Percentiles rank a stretch among this genome's conserved stretches.
These are phyloP conservation scores for Sarcophaga variegata DNA, from an alignment of 2,888 invertebrate species.

Conservation along the genomic window DNA sequence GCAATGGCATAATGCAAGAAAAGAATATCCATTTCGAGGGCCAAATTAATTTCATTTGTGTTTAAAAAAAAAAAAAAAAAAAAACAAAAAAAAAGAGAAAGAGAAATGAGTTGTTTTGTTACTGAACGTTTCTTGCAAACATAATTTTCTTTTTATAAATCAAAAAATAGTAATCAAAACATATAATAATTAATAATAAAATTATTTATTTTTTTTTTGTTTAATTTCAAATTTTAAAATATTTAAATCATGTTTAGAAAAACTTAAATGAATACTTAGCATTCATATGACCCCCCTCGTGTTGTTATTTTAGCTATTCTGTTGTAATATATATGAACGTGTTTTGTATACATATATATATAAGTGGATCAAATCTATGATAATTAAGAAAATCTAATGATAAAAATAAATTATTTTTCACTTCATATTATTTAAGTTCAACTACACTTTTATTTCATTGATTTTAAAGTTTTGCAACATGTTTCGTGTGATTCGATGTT, in stretches of 20 bases:
- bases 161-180: too few species aligned
- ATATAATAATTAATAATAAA: too few species aligned
- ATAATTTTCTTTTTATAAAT: too few species aligned
- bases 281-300: not conserved
- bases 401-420: constrained; percentile 5
- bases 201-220: too few species aligned
- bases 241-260: not conserved
- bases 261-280: not conserved
- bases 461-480: constrained; percentile 29
- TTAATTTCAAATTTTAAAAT: not conserved
- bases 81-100: too few species aligned
- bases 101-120: too few species aligned
- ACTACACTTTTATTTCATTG: constrained; percentile 27
- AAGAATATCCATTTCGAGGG: too few species aligned
- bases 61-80: too few species aligned
- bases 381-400: constrained; percentile 34
- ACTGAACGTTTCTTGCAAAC: too few species aligned
- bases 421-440: constrained; percentile 38
- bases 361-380: constrained; percentile 63
- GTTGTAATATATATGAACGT: constrained; percentile 14
- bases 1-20: too few species aligned
- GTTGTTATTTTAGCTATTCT: not conserved
- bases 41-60: too few species aligned
- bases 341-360: constrained; percentile 63
- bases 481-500: not conserved